Percentiles rank a stretch among this genome's conserved stretches.
These are phyloP conservation scores for Cotesia typhae DNA, from an alignment of 1,140 invertebrate genomes.

Conservation along the genomic window DNA sequence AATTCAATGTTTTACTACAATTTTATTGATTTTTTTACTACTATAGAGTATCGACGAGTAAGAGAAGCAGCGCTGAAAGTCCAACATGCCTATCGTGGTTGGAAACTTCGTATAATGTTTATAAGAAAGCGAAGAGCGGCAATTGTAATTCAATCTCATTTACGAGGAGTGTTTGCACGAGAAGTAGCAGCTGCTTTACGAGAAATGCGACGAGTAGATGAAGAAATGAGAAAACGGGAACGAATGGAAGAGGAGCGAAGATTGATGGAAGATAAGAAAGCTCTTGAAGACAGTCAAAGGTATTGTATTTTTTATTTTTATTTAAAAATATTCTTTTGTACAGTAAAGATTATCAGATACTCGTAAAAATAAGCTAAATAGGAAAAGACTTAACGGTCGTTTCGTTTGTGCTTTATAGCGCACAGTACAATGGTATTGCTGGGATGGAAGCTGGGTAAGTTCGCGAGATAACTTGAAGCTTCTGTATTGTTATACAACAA, in stretches of 20 bases:
- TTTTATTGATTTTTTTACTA: slow-evolving; percentile 34
- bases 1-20: slow-evolving; percentile 4
- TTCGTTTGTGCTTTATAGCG: slow-evolving; percentile 60
- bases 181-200: slow-evolving; percentile 84
- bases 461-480: slow-evolving; percentile 7
- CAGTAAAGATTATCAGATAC: background rate
- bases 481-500: slow-evolving; percentile 15
- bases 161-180: slow-evolving; percentile 89
- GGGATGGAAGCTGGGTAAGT: slow-evolving; percentile 68
- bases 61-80: slow-evolving; percentile 79
- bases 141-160: slow-evolving; percentile 87
- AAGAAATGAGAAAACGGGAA: slow-evolving; percentile 86
- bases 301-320: slow-evolving; percentile 48
- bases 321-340: slow-evolving; percentile 23
- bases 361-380: slow-evolving; percentile 27
- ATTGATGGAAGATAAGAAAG: slow-evolving; percentile 66
- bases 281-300: slow-evolving; percentile 67
- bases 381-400: slow-evolving; percentile 53
- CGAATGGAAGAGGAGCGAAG: slow-evolving; percentile 75
- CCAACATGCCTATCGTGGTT: slow-evolving; percentile 87
- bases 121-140: slow-evolving; percentile 84
- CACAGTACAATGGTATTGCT: slow-evolving; percentile 66
- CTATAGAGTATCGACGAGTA: slow-evolving; percentile 73
- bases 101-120: slow-evolving; percentile 85
- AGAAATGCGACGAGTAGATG: slow-evolving; percentile 91